phyloP scores from a whole-genome alignment of 2,888 invertebrate species.

The Acleris laterana region DNA sequence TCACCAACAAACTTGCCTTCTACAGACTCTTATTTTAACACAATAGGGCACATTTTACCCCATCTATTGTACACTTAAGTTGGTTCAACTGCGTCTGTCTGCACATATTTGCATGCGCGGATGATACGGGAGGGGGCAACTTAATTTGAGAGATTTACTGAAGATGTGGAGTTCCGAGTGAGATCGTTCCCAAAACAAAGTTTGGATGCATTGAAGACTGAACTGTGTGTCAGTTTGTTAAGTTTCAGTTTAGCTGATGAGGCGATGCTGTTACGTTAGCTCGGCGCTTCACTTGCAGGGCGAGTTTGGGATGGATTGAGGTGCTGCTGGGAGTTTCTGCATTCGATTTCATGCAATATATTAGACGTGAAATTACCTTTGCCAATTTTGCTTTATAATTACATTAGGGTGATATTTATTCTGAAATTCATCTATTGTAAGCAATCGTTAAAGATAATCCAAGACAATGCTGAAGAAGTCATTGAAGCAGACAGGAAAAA shows the following conservation, averaged over 20 bases:
- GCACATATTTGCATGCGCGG: slow-evolving; percentile 42
- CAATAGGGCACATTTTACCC: slow-evolving; percentile 29
- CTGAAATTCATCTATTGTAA: no score
- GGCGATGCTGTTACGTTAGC: background rate
- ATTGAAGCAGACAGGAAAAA: no score
- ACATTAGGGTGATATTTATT: no score
- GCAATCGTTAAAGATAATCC: no score
- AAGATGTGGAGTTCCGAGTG: slow-evolving; percentile 35
- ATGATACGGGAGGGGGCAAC: slow-evolving; percentile 37
- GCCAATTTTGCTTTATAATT: background rate
- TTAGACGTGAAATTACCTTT: slow-evolving; percentile 7
- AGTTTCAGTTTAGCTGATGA: slow-evolving; percentile 13
- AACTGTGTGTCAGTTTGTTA: slow-evolving; percentile 17
- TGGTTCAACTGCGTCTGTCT: slow-evolving; percentile 23
- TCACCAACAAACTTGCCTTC: slow-evolving; percentile 14
- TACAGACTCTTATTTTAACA: slow-evolving; percentile 21
- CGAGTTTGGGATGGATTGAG: slow-evolving; percentile 27
- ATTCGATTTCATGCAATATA: slow-evolving; percentile 31
- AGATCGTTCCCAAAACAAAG: slow-evolving; percentile 29
- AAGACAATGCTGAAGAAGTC: no score
- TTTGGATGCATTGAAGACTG: slow-evolving; percentile 16
- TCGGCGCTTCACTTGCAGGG: slow-evolving; percentile 21
- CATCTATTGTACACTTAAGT: background rate
- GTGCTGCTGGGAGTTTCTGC: slow-evolving; percentile 17
- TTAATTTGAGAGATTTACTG: slow-evolving; percentile 42